These are phyloP conservation scores for Rhegmatorhina hoffmannsi DNA, from an alignment of 2,113 vertebrate genomes.

Conservation along the genomic window DNA sequence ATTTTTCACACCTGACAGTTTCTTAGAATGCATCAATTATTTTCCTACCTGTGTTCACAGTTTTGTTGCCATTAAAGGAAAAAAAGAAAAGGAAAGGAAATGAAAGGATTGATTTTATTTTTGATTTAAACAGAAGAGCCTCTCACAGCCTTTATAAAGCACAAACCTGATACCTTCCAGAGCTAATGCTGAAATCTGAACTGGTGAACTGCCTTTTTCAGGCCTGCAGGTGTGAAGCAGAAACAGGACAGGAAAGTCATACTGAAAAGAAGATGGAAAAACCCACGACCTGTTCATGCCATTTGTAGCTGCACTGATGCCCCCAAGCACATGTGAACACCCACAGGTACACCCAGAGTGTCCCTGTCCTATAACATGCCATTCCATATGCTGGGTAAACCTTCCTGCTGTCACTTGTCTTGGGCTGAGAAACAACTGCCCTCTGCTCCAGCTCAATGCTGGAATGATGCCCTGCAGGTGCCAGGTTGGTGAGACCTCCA, in stretches of 20 bases:
- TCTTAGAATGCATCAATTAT: constrained; percentile 34
- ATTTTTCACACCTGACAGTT: constrained; percentile 7
- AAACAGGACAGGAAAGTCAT: not conserved
- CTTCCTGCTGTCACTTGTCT: not conserved
- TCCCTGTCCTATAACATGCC: not conserved
- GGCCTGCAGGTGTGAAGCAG: not conserved
- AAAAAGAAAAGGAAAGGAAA: not conserved
- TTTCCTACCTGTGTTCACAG: constrained; percentile 10
- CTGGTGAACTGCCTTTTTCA: not conserved
- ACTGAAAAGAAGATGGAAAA: not conserved
- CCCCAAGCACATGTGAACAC: not conserved
- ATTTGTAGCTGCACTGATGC: not conserved
- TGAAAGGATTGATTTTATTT: not conserved
- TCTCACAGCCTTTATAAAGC: not conserved
- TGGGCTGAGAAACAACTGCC: not conserved
- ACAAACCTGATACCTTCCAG: not conserved
- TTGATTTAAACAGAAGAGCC: not conserved
- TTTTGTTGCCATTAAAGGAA: not conserved
- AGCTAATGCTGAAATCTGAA: not conserved
- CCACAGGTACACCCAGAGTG: not conserved
- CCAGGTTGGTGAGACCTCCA: not conserved
- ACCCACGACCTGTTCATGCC: not conserved
- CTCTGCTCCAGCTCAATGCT: not conserved
- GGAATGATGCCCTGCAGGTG: not conserved
- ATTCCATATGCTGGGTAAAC: not conserved